A percentile compares a stretch with the other conserved stretches of the same genome.
These are phyloP conservation scores for Phalacrocorax pelagicus DNA, from an alignment of 2,113 vertebrate species.

Conservation along the genomic window DNA sequence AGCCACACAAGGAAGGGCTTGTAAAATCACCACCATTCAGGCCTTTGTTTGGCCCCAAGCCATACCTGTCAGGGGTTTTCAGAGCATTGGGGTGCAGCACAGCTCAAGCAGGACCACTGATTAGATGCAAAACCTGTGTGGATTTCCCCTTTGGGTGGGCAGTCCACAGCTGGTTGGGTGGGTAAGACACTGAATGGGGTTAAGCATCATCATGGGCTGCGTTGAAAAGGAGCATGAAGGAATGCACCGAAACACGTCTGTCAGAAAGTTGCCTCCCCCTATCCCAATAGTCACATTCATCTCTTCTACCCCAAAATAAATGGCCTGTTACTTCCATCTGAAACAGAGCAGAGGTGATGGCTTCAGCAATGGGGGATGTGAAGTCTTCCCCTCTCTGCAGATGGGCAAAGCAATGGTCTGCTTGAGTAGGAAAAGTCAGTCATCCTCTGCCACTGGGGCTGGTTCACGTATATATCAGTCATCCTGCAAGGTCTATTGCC, in stretches of 20 bases:
- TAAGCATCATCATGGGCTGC: neutral
- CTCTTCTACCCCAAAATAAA: neutral
- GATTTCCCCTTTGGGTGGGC: neutral
- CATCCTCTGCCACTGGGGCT: too few relatives aligned
- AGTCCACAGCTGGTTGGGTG: neutral
- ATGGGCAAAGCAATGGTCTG: neutral
- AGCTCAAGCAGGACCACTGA: neutral
- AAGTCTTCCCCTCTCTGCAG: neutral
- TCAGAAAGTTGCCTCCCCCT: neutral
- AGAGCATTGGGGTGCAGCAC: neutral
- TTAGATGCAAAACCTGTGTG: neutral
- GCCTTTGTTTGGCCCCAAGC: neutral
- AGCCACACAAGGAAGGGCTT: neutral
- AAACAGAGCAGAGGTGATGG: neutral
- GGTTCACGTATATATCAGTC: too few relatives aligned
- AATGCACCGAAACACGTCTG: neutral
- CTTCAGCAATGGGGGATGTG: neutral
- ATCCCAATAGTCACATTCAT: neutral
- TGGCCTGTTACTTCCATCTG: neutral
- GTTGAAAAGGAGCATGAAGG: neutral
- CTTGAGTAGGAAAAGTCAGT: neutral
- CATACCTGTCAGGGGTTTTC: neutral
- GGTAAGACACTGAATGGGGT: neutral
- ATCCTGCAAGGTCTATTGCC: neutral
- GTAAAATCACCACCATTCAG: neutral